Evolutionary conservation across 2,888 invertebrate genomes (phyloP).

Genomic region (Ptilodon capucinus): DNA sequence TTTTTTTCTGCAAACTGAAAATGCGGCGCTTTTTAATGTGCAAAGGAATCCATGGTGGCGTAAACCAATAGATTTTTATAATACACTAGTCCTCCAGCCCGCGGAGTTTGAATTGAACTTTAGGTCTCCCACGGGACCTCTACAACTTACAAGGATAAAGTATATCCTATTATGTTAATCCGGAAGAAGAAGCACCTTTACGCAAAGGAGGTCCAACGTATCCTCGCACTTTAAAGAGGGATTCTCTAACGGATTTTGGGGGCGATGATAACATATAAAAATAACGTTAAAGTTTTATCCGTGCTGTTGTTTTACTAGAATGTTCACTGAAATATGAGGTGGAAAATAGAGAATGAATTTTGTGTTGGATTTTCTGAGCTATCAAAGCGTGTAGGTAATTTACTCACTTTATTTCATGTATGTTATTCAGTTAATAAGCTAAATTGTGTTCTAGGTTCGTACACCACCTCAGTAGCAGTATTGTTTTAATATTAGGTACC

Average conservation of each 20-base stretch:
- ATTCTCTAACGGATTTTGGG: constrained; percentile 40
- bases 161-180: constrained; percentile 61
- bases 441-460: no score
- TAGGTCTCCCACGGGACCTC: constrained; percentile 51
- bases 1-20: no score
- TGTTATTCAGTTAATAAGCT: no score
- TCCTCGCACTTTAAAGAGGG: constrained; percentile 43
- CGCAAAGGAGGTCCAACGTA: constrained; percentile 45
- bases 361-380: not conserved
- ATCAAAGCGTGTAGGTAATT: no score
- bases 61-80: constrained; percentile 44
- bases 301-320: constrained; percentile 6
- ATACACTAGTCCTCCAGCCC: constrained; percentile 38
- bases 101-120: constrained; percentile 44
- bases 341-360: not conserved
- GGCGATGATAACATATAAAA: constrained; percentile 38
- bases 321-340: not conserved
- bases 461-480: no score
- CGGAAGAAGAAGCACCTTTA: constrained; percentile 43
- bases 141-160: constrained; percentile 54
- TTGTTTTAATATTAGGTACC: no score
- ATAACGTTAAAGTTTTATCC: constrained; percentile 29
- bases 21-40: not conserved
- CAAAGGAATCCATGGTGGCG: constrained; percentile 31
- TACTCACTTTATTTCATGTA: no score